These are phyloP conservation scores for Balanococcus diminutus DNA, from an alignment of 2,888 invertebrate genomes.

Conservation along the genomic window DNA sequence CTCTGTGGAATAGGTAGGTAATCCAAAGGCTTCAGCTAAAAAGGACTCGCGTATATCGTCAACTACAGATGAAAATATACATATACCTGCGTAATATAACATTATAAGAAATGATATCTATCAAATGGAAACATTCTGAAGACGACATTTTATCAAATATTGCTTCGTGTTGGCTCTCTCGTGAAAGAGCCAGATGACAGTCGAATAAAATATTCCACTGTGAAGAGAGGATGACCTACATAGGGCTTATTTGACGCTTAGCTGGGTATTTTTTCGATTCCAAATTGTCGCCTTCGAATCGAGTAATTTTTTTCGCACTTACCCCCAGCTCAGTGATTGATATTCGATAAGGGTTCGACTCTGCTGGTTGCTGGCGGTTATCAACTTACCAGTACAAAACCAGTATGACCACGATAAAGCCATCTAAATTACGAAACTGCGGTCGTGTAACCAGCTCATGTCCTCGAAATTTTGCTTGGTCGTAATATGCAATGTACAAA, in stretches of 20 bases:
- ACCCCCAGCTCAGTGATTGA: not conserved
- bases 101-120: not conserved
- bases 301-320: not conserved
- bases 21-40: not conserved
- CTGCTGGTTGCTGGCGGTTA: not conserved
- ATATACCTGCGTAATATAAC: not conserved
- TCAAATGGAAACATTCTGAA: not conserved
- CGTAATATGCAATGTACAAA: not conserved
- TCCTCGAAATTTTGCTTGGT: not conserved
- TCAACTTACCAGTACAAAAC: not conserved
- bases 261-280: not conserved
- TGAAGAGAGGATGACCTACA: not conserved
- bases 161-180: not conserved
- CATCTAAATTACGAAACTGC: not conserved
- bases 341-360: not conserved
- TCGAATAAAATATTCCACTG: not conserved
- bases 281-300: not conserved
- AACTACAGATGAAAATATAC: not conserved
- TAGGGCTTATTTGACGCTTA: not conserved
- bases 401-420: not conserved
- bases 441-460: conserved; percentile 4
- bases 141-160: conserved; percentile 20
- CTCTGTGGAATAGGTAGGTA: not conserved
- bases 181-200: not conserved
- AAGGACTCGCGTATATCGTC: not conserved